Base-by-base conservation (phyloP, 2,113 vertebrate species). In the Psephotus haematonotus region DNA sequence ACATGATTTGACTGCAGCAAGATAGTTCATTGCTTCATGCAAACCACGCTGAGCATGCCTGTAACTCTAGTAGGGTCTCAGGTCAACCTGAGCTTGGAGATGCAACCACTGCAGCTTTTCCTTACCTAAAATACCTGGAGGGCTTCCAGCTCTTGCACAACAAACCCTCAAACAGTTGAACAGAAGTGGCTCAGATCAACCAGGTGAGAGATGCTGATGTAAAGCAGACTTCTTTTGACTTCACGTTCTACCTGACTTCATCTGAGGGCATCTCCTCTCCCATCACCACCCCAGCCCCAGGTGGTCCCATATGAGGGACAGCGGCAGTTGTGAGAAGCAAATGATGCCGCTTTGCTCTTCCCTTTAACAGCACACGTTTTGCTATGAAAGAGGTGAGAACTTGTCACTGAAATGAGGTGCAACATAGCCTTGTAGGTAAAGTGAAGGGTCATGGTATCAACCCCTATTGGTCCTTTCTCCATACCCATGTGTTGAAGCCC, bases 401-500 rank as follows among this genome's bases (percentile, higher is more conserved):
- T 69, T 44, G 11, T 57, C 80, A 47, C 41, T 22, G 17, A 57
- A 17, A 14, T 11, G 65, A 68, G 75, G 28, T 47, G 12, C 11
- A 47, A 16, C 19, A 28, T 6, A 87, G 43, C 20, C 23, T 69
- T 71, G 50, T 6, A 87, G 24, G 46, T 31, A 8, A 72, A 82
- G 39, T 6, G 2, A 17, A 53, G 39, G 22, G 22, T 70, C 11
- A 44, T 41, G 63, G 44, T 29, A 39, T 19, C 27, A 44, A 20
- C 6, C 16, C 6, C 33, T 53, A 0, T 5, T 62, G 62, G 24
- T 79, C n/a, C 50, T 29, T 33, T 24, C 18, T 88, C n/a, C 2
- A 0, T 27, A 46, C 25, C n/a, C 55, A 0, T 3, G 0, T 10
- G 17, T 49, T 53, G 43, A 65, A 52, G 6, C 19, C 11, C n/a